These are phyloP conservation scores for Trididemnum nubilum DNA, from an alignment of 23 tunicate genomes.

Conservation along the genomic window DNA sequence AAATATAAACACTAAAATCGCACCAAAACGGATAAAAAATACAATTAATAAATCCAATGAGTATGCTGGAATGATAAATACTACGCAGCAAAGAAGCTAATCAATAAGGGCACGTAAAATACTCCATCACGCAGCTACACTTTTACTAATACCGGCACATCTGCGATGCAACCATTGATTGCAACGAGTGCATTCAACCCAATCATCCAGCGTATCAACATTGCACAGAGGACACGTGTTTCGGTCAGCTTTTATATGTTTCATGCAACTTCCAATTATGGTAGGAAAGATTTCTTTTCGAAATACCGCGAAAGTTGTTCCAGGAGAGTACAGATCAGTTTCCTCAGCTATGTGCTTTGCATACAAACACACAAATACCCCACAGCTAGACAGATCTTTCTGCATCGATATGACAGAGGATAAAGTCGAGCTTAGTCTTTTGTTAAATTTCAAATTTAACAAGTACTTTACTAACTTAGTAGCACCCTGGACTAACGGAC, in stretches of 20 bases:
- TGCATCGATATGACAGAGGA: background rate
- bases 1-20: no score
- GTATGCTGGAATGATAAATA: no score
- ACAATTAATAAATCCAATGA: no score
- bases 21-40: no score
- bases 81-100: no score
- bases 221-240: background rate
- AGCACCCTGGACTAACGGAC: background rate
- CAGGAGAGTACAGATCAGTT: background rate
- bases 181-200: background rate
- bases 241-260: background rate
- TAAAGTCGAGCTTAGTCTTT: background rate
- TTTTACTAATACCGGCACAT: no score
- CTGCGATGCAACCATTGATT: background rate
- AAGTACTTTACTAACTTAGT: no score
- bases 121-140: no score
- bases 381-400: background rate
- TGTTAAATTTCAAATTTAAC: background rate
- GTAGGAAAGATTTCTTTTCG: background rate
- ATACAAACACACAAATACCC: background rate
- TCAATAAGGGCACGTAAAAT: no score
- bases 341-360: background rate
- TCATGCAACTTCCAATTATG: background rate
- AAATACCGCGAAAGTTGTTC: background rate
- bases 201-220: background rate